Base-by-base conservation (phyloP, 2,888 invertebrate genomes). In the Callinectes sapidus region DNA sequence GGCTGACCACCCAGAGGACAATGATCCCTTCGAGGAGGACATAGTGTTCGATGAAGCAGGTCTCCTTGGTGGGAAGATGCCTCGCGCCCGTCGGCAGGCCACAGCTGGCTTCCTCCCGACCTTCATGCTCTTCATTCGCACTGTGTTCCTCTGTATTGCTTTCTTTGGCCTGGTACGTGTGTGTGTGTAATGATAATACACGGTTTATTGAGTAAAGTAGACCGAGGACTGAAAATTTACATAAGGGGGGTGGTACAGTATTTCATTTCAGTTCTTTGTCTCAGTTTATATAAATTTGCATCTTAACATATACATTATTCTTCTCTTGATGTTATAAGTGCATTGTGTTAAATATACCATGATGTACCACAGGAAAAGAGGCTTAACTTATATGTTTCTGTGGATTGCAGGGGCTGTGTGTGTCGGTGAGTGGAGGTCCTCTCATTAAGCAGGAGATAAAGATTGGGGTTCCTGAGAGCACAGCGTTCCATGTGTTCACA, bases 41-140 rank as follows among this genome's bases (percentile, higher is more conserved):
- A 95, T 95, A 66, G 95, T 96, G 8, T 95, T 95, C 94, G 96
- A 96, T 94, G 95, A 96, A 94, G 95, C 95, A 28, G 95, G 95
- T 5, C 95, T 96, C 23, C 95, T 96, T 35, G 94, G 94, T 54
- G 94, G 95, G 35, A 91, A 94, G n/a, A 95, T 95, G 93, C 90
- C 95, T 23, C 94, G 94, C 85, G 95, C 95, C 2, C 94, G 95
- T 42, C 95, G 95, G 42, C 93, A 95, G 87, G 92, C 94, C 32
- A 95, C 95, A 13, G 95, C 94, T 89, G 95, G 95, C 66, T 92
- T 94, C 39, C 66, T 94, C 13, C 94, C 94, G 5, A 95, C 95
- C 90, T 95, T 95, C 91, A 95, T 95, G 95, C 95, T 95, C 81
- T 95, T 96, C 93, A 95, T 95, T 16, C 95, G 95, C 92, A 96